Percentiles rank a stretch among this genome's conserved stretches.
Evolutionary conservation across 2,888 invertebrate genomes (phyloP).

Genomic region (Chydorus sphaericus): DNA sequence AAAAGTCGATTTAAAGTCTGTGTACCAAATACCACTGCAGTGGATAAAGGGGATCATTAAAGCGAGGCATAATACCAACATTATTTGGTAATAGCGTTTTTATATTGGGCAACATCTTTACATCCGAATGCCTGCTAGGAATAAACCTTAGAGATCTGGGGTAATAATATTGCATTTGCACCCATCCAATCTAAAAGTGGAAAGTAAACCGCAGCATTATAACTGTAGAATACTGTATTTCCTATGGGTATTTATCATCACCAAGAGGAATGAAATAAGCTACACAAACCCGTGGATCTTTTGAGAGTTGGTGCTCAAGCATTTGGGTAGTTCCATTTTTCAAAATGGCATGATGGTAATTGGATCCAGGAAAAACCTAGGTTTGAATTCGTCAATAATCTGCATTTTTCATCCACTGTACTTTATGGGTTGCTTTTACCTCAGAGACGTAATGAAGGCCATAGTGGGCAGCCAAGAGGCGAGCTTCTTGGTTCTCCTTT

Average conservation of each 20-base stretch:
- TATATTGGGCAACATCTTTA: background rate
- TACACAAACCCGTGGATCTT: constrained; percentile 10
- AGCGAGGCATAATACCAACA: too few species aligned
- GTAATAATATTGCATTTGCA: constrained; percentile 1
- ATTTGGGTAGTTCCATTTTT: background rate
- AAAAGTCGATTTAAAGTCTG: too few species aligned
- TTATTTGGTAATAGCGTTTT: background rate
- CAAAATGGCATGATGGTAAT: constrained; percentile 3
- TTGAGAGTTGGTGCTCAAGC: background rate
- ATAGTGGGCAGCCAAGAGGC: background rate
- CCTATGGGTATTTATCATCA: background rate
- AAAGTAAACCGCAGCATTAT: background rate
- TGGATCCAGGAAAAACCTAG: constrained; percentile 11
- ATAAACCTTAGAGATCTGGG: background rate
- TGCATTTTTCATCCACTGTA: background rate
- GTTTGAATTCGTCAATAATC: background rate
- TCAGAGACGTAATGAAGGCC: background rate
- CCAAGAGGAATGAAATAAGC: too few species aligned
- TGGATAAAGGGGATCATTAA: constrained; percentile 20
- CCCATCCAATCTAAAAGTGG: background rate
- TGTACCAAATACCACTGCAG: constrained; percentile 21
- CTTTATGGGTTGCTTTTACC: background rate
- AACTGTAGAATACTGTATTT: background rate
- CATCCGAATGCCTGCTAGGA: too few species aligned
- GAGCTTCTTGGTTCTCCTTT: too few species aligned